Evolutionary conservation across 2,113 vertebrate genomes (phyloP).

Genomic region (Ancistrus triradiatus): DNA sequence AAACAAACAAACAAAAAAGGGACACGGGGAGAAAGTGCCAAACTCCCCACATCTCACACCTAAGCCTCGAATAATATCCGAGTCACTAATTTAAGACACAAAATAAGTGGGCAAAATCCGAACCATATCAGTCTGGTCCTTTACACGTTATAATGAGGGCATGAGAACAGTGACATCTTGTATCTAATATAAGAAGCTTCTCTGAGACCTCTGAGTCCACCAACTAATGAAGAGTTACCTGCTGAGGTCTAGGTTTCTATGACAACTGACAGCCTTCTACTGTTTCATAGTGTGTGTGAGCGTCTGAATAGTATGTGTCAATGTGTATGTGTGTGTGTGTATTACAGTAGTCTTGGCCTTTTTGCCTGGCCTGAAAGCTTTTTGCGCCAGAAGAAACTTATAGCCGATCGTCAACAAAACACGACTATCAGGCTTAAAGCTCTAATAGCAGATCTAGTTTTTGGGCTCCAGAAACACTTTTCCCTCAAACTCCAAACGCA

Average conservation of each 20-base stretch:
- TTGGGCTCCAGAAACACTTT: no score
- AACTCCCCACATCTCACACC: no score
- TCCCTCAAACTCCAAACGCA: no score
- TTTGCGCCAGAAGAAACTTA: no score
- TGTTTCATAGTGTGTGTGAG: not conserved
- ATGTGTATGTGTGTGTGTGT: constrained; percentile 1
- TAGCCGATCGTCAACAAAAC: not conserved
- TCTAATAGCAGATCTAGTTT: no score
- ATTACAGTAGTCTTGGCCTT: not conserved
- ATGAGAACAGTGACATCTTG: constrained; percentile 9
- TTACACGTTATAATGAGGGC: not conserved
- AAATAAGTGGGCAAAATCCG: not conserved
- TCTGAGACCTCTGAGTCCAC: constrained; percentile 15
- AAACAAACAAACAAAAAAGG: no score
- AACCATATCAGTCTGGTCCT: not conserved
- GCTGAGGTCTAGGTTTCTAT: constrained; percentile 51
- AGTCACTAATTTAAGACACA: not conserved
- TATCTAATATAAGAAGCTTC: constrained; percentile 36
- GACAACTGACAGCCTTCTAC: constrained; percentile 45
- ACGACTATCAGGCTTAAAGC: no score
- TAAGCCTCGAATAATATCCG: no score
- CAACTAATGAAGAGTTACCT: constrained; percentile 41
- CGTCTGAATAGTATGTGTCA: not conserved
- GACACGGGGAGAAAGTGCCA: no score
- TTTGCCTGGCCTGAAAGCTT: not conserved